Conservation (phyloP, 2,113 vertebrate genomes). For the Chauna torquata region DNA sequence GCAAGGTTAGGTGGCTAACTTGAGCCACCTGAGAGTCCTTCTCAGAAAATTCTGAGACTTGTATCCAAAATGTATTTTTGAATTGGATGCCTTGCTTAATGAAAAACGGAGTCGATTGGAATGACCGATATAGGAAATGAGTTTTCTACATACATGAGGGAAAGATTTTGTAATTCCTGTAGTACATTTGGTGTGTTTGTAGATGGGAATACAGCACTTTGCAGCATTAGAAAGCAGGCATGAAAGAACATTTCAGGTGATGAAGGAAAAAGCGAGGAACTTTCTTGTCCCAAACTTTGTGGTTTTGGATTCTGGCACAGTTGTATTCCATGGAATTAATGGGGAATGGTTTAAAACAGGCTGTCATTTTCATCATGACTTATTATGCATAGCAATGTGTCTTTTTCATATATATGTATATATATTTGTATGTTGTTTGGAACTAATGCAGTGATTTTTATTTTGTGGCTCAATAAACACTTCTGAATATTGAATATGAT, state of each 20-base stretch:
- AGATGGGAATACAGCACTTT: not conserved
- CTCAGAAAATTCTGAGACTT: not conserved
- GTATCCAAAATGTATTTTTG: not conserved
- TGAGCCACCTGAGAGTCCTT: not conserved
- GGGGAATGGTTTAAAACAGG: not conserved
- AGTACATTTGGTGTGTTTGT: not conserved
- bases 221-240: not conserved
- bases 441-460: not conserved
- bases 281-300: not conserved
- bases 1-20: not conserved
- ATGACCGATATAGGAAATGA: not conserved
- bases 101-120: not conserved
- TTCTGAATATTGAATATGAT: not conserved
- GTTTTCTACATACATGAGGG: not conserved
- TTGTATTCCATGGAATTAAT: not conserved
- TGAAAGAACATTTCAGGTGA: not conserved
- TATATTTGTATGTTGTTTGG: not conserved
- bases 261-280: not conserved
- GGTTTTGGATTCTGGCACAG: not conserved
- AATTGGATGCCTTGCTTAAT: not conserved
- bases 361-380: not conserved
- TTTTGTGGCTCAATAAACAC: not conserved
- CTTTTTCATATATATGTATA: not conserved
- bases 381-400: not conserved
- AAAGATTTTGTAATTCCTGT: slow-evolving; percentile 20